These are phyloP conservation scores for Sebastes iracundus DNA, from an alignment of 2,797 vertebrate genomes.

Conservation along the genomic window DNA sequence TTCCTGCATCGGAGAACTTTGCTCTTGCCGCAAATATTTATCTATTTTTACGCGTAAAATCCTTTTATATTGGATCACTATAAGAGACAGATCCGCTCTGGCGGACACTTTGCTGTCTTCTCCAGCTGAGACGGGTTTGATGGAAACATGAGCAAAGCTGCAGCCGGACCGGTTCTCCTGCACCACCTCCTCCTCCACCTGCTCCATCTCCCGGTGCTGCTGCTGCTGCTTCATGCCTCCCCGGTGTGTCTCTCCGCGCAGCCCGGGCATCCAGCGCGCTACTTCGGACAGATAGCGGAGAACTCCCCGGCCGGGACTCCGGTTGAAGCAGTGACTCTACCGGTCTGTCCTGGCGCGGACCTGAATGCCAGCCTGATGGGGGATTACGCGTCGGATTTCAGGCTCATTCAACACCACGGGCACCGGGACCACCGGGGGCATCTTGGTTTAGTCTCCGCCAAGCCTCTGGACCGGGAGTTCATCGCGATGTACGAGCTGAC, in stretches of 20 bases:
- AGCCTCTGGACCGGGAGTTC: constrained; percentile 79
- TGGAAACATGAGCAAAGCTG: constrained; percentile 77
- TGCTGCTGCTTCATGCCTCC: constrained; percentile 44
- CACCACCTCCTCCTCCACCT: constrained; percentile 1
- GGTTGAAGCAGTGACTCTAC: constrained; percentile 67
- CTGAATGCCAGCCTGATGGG: constrained; percentile 60
- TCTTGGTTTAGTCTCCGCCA: constrained; percentile 75
- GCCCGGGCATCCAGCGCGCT: constrained; percentile 33
- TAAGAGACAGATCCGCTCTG: background rate
- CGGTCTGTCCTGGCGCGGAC: constrained; percentile 54
- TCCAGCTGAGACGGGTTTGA: constrained; percentile 38
- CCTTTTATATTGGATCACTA: background rate
- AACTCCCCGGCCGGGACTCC: constrained; percentile 73
- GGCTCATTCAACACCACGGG: constrained; percentile 49
- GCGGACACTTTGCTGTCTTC: constrained; percentile 14
- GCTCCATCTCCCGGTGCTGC: constrained; percentile 15
- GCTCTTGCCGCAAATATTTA: background rate
- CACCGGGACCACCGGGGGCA: constrained; percentile 28
- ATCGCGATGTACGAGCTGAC: constrained; percentile 76
- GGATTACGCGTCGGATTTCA: constrained; percentile 72
- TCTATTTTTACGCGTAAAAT: background rate
- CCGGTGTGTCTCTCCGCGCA: constrained; percentile 42
- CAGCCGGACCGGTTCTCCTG: constrained; percentile 43
- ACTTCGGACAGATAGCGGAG: constrained; percentile 72
- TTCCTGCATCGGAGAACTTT: background rate